A percentile compares a stretch with the other conserved stretches of the same genome.
phyloP scores from a whole-genome alignment of 2,888 invertebrate species.

The Eueremaeus valkanovi region DNA sequence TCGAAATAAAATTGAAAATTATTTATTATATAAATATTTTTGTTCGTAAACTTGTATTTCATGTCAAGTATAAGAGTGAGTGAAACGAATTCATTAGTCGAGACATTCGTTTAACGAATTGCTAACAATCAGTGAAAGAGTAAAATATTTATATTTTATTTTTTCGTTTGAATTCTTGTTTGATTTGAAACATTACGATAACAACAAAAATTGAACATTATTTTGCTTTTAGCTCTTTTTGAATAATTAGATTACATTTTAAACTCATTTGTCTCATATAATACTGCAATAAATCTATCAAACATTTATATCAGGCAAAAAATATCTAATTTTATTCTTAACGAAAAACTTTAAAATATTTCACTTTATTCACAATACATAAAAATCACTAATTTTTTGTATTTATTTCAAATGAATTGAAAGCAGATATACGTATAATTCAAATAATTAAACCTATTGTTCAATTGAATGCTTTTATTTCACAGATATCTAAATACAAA shows the following conservation, averaged over 20 bases:
- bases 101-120: neutral
- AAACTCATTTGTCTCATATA: neutral
- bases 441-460: no score
- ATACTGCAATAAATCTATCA: neutral
- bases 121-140: neutral
- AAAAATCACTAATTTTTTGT: neutral
- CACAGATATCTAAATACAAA: no score
- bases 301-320: neutral
- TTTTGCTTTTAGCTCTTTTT: no score
- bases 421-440: no score
- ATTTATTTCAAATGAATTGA: no score
- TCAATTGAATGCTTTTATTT: no score
- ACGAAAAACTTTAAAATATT: neutral
- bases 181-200: neutral
- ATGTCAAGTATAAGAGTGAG: neutral
- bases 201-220: neutral
- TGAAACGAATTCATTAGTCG: neutral
- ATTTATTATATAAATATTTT: neutral
- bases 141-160: no score
- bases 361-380: neutral
- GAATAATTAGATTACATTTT: neutral
- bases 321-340: neutral
- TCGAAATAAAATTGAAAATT: neutral
- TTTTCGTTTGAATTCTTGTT: neutral
- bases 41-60: neutral